phyloP scores from a whole-genome alignment of 92 coral and sea anemone species.

The Zoanthus gigantus region DNA sequence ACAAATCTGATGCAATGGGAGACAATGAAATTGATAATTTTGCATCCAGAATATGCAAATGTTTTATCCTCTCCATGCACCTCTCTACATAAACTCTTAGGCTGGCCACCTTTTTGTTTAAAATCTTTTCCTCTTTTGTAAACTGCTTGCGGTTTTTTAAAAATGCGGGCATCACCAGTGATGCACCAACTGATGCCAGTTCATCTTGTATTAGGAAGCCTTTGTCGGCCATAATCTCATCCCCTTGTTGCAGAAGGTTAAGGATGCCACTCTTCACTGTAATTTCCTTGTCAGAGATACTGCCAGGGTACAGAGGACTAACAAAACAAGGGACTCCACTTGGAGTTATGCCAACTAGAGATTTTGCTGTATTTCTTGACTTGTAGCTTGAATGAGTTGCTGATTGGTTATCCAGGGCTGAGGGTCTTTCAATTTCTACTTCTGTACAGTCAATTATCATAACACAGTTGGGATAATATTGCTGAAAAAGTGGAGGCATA shows the following conservation, averaged over 20 bases:
- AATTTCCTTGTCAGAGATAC: conserved; percentile 15
- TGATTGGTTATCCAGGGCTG: conserved; percentile 22
- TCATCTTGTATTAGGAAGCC: conserved; percentile 22
- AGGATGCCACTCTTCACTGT: conserved; percentile 20
- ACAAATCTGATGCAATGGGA: conserved; percentile 21
- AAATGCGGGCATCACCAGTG: conserved; percentile 34
- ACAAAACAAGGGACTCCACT: conserved; percentile 14
- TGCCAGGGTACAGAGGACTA: conserved; percentile 12
- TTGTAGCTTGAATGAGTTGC: conserved; percentile 19
- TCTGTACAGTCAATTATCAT: conserved; percentile 23
- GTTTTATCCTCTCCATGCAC: conserved; percentile 31
- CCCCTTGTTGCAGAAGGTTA: conserved; percentile 16
- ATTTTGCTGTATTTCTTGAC: conserved; percentile 11
- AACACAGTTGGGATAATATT: conserved; percentile 16
- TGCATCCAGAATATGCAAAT: conserved; percentile 35
- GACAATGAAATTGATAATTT: conserved; percentile 22
- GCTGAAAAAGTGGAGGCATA: conserved; percentile 19
- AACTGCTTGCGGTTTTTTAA: conserved; percentile 21
- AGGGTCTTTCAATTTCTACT: conserved; percentile 18
- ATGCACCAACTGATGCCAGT: conserved; percentile 30
- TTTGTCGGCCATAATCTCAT: conserved; percentile 16
- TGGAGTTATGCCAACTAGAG: conserved; percentile 14
- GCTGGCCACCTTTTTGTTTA: conserved; percentile 26
- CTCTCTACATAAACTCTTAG: conserved; percentile 9
- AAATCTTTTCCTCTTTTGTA: conserved; percentile 23